phyloP scores from a whole-genome alignment of 2,113 vertebrate species.

The Pollachius pollachius region DNA sequence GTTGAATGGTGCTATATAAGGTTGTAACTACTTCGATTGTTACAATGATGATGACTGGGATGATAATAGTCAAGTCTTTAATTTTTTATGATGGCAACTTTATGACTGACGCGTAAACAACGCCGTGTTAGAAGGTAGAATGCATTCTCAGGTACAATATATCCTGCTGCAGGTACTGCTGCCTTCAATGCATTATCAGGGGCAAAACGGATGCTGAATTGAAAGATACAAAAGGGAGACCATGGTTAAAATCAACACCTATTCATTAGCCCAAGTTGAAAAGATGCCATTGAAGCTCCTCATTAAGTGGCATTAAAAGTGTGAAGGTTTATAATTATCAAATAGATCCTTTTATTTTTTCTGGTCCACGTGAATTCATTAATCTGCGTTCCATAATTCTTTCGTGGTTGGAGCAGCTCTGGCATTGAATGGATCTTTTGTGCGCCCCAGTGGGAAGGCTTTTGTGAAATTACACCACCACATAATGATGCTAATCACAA shows the following conservation, averaged over 20 bases:
- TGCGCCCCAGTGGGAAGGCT: constrained; percentile 65
- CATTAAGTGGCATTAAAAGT: constrained; percentile 73
- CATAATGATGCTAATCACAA: constrained; percentile 74
- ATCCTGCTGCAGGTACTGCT: constrained; percentile 11
- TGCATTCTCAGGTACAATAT: no score
- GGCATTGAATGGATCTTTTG: constrained; percentile 72
- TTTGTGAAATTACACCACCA: constrained; percentile 71
- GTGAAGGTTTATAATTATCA: constrained; percentile 75
- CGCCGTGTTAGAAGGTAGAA: constrained; percentile 38
- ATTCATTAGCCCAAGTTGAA: constrained; percentile 58
- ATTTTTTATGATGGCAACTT: no score
- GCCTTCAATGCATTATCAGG: no score
- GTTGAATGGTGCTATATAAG: background rate
- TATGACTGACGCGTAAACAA: no score
- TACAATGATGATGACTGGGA: background rate
- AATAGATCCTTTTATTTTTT: constrained; percentile 65
- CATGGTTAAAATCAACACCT: constrained; percentile 51
- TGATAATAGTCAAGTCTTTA: no score
- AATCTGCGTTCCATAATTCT: constrained; percentile 68
- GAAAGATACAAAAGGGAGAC: constrained; percentile 54
- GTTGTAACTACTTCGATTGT: background rate
- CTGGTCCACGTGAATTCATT: constrained; percentile 60
- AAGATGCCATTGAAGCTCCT: constrained; percentile 61
- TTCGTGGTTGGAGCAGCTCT: constrained; percentile 39
- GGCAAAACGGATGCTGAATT: constrained; percentile 35